phyloP scores from a whole-genome alignment of 2,888 invertebrate species.

The Lasioglossum marginatum region DNA sequence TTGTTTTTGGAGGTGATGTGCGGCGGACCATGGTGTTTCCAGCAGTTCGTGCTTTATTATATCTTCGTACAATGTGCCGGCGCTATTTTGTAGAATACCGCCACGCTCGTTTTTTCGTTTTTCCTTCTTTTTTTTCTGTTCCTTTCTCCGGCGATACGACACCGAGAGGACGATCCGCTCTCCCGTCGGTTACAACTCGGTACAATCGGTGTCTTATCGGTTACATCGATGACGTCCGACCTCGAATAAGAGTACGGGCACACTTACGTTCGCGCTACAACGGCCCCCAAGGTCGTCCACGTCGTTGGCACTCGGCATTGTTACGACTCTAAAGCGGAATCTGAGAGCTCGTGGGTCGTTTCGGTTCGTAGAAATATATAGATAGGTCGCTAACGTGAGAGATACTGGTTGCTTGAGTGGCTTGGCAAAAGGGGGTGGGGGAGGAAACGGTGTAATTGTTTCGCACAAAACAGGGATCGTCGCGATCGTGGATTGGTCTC shows the following conservation, averaged over 20 bases:
- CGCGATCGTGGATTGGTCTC: background rate
- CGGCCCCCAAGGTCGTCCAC: background rate
- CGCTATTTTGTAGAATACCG: slow-evolving; percentile 50
- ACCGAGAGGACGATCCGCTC: slow-evolving; percentile 44
- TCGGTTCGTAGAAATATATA: slow-evolving; percentile 41
- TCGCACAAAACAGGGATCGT: slow-evolving; percentile 44
- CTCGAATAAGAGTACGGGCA: background rate
- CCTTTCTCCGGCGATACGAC: background rate
- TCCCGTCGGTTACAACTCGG: slow-evolving; percentile 40
- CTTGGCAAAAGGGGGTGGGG: slow-evolving; percentile 1
- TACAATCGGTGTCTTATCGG: slow-evolving; percentile 55
- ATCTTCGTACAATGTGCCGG: slow-evolving; percentile 77
- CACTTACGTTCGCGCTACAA: slow-evolving; percentile 34
- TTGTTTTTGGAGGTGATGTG: slow-evolving; percentile 72
- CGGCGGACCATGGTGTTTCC: slow-evolving; percentile 75
- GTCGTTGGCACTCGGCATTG: slow-evolving; percentile 19
- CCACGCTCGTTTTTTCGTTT: slow-evolving; percentile 29
- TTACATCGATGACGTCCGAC: slow-evolving; percentile 22
- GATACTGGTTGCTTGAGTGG: slow-evolving; percentile 4
- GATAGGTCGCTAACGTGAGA: slow-evolving; percentile 8
- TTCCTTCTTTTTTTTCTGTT: background rate
- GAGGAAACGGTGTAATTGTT: background rate
- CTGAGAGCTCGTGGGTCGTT: slow-evolving; percentile 15
- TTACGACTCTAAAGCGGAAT: slow-evolving; percentile 27
- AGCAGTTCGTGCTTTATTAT: slow-evolving; percentile 81